Base-by-base conservation (phyloP, 2,113 vertebrate genomes). In the Tychaedon coryphoeus region DNA sequence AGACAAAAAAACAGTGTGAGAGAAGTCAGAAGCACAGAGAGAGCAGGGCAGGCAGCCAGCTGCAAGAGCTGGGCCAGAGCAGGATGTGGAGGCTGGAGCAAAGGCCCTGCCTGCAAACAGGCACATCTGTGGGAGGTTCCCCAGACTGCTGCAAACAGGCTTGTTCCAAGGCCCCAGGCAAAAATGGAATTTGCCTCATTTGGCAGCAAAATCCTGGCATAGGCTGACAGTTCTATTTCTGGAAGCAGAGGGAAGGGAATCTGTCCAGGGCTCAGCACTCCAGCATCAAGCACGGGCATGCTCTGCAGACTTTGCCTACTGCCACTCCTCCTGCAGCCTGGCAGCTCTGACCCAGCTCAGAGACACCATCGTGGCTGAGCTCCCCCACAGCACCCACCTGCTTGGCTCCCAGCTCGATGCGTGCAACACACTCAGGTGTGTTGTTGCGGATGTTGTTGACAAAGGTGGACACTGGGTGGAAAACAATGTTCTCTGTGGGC, bases 391-490 rank as follows among this genome's bases (percentile, higher is more conserved):
- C n/a, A 29, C 64, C 51, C 58, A 99, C 99, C 98, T 99, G 98
- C 78, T 97, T 98, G 51, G 73, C 77, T 36, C 94, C 93, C 28
- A 97, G 95, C 89, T 98, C 94, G 4, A 99, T 74, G 38, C 99
- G 98, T 54, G 97, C 89, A 19, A 99, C 88, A 79, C 99, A 99
- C 92, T 99, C 97, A 0, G 98, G 98, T 3, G 97, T 82, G 88
- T 99, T 98, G 97, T 99, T 99, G 67, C 98, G 97, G 1, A 98
- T 95, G 38, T 98, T 99, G 97, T 99, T 99, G 87, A 99, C 99
- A 8, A 99, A 45, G 4, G 98, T 92, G 19, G 99, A 99, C 17
- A 99, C 99, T 0, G 99, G 98, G 87, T 99, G 99, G 97, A 98
- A 99, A 42, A 97, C 94, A 56, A 99, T 91, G 54, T 97, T 98